phyloP scores from a whole-genome alignment of 1,140 invertebrate species.

The Drosophila watanabei region DNA sequence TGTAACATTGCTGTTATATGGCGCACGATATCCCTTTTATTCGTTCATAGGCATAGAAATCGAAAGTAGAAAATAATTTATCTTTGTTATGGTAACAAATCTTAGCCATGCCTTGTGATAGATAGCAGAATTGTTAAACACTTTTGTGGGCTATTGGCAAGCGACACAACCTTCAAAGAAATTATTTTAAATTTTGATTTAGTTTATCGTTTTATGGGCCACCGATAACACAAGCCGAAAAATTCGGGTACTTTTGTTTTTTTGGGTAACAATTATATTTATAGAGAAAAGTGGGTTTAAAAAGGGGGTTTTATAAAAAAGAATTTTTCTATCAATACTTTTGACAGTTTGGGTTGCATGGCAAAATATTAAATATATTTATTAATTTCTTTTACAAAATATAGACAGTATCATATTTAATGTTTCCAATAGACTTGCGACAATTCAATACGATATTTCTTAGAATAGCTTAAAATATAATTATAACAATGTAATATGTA shows the following conservation, averaged over 20 bases:
- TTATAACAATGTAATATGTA: background rate
- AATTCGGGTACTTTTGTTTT: background rate
- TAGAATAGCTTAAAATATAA: background rate
- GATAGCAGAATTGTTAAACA: conserved; percentile 7
- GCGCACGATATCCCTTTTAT: conserved; percentile 19
- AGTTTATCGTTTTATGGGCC: background rate
- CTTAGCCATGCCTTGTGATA: conserved; percentile 3
- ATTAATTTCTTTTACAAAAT: too few species aligned
- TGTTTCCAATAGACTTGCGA: background rate
- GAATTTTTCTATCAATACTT: background rate
- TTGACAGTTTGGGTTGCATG: background rate
- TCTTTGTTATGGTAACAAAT: conserved; percentile 28
- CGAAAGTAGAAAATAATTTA: conserved; percentile 3
- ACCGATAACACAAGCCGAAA: background rate
- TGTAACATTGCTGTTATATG: conserved; percentile 42
- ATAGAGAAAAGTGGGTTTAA: too few species aligned
- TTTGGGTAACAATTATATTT: background rate
- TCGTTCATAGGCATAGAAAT: background rate
- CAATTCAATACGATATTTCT: background rate
- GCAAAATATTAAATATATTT: background rate
- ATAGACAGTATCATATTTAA: background rate
- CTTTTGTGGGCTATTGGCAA: conserved; percentile 5
- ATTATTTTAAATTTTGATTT: background rate
- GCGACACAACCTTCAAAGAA: background rate
- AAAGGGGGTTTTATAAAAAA: background rate